Evolutionary conservation across 2,113 vertebrate species (phyloP), one percentile per base, ranked within the genome.

Genomic region (Ailurus styani): DNA sequence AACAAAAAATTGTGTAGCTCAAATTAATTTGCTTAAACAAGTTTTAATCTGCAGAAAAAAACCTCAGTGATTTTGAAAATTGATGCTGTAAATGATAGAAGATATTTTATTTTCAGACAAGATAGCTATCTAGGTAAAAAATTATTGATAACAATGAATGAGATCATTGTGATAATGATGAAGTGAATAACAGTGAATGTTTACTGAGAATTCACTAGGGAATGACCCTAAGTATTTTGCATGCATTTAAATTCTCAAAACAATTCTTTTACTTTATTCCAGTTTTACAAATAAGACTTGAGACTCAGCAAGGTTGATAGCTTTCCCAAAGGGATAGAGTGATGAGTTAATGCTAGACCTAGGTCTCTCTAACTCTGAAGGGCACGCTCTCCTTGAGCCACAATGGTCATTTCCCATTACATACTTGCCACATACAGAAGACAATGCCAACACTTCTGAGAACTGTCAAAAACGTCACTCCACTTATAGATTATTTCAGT

Each of bases 71-170:
- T 13, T 91, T 86, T 60, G 34, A n/a, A 92, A 90, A 84, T 10
- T 79, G n/a, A 72, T 87, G 29, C 27, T 75, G 0, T 68, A 82
- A 84, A 93, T 60, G 13, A 52, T 34, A 34, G 5, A 68, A 68
- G 87, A 78, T 27, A 81, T 27, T 90, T 92, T 31, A 52, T 87
- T 90, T 96, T 84, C 54, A 94, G 85, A 79, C 7, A 78, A 95
- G 34, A 78, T 27, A 93, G 23, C 6, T 88, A 93, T 54, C 37
- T 81, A 45, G 21, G 55, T 78, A 72, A 89, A 66, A 95, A 90
- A 29, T 29, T 52, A 87, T 31, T 84, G 84, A 50, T 18, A 87
- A 47, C 42, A 68, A 87, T 78, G 66, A 96, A 95, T 62, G 34
- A 23, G 15, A 89, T n/a, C 2, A 37, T 72, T 62, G 66, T 40